These are phyloP conservation scores for Liopterus haemorrhoidalis DNA, from an alignment of 2,888 invertebrate genomes.

Conservation along the genomic window DNA sequence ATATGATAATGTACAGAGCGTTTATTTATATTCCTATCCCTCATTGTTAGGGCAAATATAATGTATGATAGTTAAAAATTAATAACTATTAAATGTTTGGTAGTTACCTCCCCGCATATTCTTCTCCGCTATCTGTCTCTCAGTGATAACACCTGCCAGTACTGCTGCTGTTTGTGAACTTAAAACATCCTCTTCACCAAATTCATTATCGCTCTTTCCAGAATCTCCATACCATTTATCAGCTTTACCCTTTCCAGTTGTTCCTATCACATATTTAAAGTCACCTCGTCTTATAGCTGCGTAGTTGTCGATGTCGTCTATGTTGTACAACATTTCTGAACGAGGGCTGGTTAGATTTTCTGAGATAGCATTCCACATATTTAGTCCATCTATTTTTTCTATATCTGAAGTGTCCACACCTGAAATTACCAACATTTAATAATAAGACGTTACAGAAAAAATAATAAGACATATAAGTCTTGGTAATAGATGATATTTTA, in stretches of 20 bases:
- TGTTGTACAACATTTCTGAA: slow-evolving; percentile 53
- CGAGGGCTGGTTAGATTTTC: slow-evolving; percentile 47
- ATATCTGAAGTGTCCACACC: slow-evolving; percentile 45
- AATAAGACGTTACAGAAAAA: too few species aligned
- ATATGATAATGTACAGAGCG: background rate
- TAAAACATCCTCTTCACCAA: slow-evolving; percentile 45
- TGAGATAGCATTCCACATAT: slow-evolving; percentile 50
- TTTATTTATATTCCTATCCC: too few species aligned
- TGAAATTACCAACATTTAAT: too few species aligned
- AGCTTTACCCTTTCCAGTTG: slow-evolving; percentile 40
- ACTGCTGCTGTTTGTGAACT: slow-evolving; percentile 46
- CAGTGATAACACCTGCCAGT: slow-evolving; percentile 47
- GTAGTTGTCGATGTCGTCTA: slow-evolving; percentile 53
- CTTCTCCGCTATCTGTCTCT: slow-evolving; percentile 46
- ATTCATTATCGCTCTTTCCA: slow-evolving; percentile 41
- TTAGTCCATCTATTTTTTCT: slow-evolving; percentile 53
- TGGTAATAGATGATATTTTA: too few species aligned
- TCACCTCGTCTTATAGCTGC: slow-evolving; percentile 56
- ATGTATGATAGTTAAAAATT: too few species aligned
- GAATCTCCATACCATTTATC: slow-evolving; percentile 48
- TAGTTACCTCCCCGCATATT: slow-evolving; percentile 22
- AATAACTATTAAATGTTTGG: slow-evolving; percentile 33
- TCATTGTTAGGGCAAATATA: too few species aligned
- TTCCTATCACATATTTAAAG: slow-evolving; percentile 59
- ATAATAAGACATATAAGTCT: too few species aligned